Evolutionary conservation across 2,797 vertebrate genomes (phyloP).

Genomic region (Vultur gryphus): DNA sequence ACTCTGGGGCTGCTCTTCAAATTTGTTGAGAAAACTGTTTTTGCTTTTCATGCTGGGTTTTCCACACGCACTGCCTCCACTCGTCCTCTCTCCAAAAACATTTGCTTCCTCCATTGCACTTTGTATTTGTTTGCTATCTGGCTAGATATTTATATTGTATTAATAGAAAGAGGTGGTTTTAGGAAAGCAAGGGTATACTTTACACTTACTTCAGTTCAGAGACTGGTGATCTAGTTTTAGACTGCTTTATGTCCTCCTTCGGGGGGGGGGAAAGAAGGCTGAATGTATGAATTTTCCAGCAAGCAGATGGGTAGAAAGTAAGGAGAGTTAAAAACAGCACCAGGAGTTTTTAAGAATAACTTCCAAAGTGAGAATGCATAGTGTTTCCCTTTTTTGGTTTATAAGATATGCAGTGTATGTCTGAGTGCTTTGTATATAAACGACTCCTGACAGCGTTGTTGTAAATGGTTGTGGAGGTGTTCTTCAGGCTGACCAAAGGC

Average conservation of each 20-base stretch:
- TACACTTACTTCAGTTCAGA: background rate
- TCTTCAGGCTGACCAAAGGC: background rate
- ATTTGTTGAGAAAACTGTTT: background rate
- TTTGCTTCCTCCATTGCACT: background rate
- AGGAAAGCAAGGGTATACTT: background rate
- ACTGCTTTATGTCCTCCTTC: background rate
- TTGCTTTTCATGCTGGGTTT: background rate
- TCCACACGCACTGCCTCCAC: background rate
- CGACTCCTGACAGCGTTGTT: background rate
- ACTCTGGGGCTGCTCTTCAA: background rate
- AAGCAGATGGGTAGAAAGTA: background rate
- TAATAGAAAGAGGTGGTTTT: background rate
- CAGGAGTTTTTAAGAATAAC: background rate
- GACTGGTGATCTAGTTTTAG: background rate
- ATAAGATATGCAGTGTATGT: background rate
- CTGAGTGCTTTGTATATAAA: background rate
- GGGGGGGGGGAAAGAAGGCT: background rate
- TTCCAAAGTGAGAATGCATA: background rate
- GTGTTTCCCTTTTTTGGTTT: background rate
- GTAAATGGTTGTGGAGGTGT: background rate
- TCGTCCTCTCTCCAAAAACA: background rate
- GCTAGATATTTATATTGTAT: background rate
- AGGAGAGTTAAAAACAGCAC: background rate
- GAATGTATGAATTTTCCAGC: background rate
- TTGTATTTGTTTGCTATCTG: conserved; percentile 9